Evolutionary conservation across 2,113 vertebrate genomes (phyloP).

Genomic region (Chauna torquata): DNA sequence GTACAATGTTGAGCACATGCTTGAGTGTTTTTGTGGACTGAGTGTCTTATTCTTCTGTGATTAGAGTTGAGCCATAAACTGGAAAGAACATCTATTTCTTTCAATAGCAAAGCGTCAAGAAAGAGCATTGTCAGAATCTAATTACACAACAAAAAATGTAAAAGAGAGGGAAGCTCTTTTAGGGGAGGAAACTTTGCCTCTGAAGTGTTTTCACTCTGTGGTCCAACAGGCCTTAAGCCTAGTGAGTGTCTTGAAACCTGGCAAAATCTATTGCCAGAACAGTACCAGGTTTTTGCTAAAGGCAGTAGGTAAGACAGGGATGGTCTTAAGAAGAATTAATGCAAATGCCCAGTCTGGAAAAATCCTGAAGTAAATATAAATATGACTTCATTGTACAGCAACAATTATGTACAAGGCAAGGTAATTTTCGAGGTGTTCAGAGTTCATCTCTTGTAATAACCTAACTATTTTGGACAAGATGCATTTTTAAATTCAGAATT

Average conservation of each 20-base stretch:
- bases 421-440: not conserved
- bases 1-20: not conserved
- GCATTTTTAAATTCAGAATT: not conserved
- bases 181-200: not conserved
- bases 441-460: not conserved
- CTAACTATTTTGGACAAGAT: not conserved
- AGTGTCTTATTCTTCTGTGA: not conserved
- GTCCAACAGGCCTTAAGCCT: not conserved
- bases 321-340: not conserved
- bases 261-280: not conserved
- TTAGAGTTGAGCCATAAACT: not conserved
- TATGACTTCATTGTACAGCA: not conserved
- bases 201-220: not conserved
- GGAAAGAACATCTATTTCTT: not conserved
- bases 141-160: not conserved
- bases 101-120: not conserved
- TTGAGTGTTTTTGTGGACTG: not conserved
- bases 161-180: no score
- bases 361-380: not conserved
- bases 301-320: not conserved
- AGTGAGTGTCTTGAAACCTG: not conserved
- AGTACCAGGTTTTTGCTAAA: not conserved
- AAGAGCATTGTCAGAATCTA: not conserved
- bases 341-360: no score
- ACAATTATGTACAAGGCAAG: not conserved